phyloP scores from a whole-genome alignment of 2,888 invertebrate genomes.

The Sinhomidia bicolor region DNA sequence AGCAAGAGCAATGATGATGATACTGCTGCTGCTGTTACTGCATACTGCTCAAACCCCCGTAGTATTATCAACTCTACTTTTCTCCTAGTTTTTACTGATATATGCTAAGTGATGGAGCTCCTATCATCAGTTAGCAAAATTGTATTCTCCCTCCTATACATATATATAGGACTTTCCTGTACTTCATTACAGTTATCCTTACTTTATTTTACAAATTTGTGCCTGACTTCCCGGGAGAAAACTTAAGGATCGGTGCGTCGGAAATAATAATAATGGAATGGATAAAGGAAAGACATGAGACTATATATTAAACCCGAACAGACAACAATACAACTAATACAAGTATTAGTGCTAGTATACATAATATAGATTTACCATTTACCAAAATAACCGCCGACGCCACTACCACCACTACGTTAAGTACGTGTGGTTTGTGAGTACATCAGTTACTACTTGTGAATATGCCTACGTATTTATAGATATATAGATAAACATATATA shows the following conservation, averaged over 20 bases:
- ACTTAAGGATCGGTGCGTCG: neutral
- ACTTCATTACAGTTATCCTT: slow-evolving; percentile 9
- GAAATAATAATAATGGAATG: neutral
- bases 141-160: neutral
- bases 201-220: slow-evolving; percentile 18
- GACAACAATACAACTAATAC: neutral
- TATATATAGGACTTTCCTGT: slow-evolving; percentile 23
- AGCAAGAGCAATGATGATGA: neutral
- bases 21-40: neutral
- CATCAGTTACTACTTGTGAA: neutral
- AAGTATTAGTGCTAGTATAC: neutral
- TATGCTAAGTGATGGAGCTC: too few relatives aligned
- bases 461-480: too few relatives aligned
- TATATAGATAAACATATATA: too few relatives aligned
- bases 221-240: neutral
- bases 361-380: neutral
- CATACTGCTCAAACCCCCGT: neutral
- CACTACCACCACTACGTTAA: slow-evolving; percentile 29
- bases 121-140: neutral
- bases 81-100: too few relatives aligned
- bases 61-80: neutral
- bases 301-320: neutral
- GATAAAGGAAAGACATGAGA: neutral
- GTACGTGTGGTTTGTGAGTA: slow-evolving; percentile 49
- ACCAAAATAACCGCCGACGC: slow-evolving; percentile 28